Evolutionary conservation across 2,888 invertebrate species (phyloP).

Genomic region (Drosophila picticornis): DNA sequence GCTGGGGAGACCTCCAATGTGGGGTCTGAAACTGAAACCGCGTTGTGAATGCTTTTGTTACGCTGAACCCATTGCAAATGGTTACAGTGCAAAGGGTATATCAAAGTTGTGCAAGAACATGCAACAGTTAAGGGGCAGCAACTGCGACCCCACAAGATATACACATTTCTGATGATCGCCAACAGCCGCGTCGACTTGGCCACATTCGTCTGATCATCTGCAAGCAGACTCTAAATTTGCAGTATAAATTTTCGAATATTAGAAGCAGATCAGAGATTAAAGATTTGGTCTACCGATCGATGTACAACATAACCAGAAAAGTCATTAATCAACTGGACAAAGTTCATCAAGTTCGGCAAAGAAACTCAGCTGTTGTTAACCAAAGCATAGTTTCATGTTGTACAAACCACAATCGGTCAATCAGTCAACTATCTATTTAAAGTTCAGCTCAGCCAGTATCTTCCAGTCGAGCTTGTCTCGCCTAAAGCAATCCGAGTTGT

Average conservation of each 20-base stretch:
- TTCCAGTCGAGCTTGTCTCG: neutral
- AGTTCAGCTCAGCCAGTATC: neutral
- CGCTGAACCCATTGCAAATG: neutral
- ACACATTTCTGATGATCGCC: neutral
- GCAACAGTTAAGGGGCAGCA: neutral
- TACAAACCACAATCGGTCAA: neutral
- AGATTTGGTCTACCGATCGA: neutral
- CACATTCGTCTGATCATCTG: neutral
- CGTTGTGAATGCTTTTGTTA: slow-evolving; percentile 10
- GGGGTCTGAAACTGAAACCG: slow-evolving; percentile 30
- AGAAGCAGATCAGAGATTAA: neutral
- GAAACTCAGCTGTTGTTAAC: neutral
- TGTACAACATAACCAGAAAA: neutral
- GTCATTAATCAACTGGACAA: neutral
- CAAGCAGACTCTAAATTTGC: neutral
- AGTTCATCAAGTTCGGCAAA: neutral
- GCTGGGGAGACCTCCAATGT: slow-evolving; percentile 3
- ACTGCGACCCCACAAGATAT: neutral
- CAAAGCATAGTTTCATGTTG: neutral
- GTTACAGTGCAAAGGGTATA: neutral
- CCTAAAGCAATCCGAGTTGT: neutral
- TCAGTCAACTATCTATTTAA: neutral
- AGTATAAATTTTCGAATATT: neutral
- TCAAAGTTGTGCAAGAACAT: neutral
- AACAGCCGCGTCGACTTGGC: neutral